phyloP scores from a whole-genome alignment of 2,888 invertebrate species.

The Ophion ventricosus region DNA sequence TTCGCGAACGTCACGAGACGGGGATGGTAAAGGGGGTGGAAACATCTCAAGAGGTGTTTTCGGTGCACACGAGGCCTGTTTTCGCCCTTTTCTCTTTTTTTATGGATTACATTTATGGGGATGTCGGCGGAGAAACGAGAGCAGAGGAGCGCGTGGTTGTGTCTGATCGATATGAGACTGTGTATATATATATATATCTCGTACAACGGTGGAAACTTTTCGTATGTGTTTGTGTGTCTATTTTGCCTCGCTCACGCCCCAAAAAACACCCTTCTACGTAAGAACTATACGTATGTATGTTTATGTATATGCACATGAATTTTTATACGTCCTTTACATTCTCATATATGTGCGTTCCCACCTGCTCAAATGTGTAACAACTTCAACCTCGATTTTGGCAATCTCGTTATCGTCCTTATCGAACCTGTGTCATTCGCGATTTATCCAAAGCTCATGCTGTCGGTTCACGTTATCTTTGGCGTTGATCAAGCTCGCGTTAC shows the following conservation, averaged over 20 bases:
- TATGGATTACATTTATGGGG: constrained; percentile 71
- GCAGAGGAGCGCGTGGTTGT: constrained; percentile 31
- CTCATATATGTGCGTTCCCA: constrained; percentile 16
- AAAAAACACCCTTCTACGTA: constrained; percentile 29
- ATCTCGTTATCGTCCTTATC: not conserved
- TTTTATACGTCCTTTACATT: constrained; percentile 62
- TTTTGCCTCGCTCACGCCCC: constrained; percentile 36
- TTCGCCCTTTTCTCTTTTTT: constrained; percentile 61
- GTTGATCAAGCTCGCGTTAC: not conserved
- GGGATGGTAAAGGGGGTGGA: constrained; percentile 15
- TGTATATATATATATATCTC: not conserved
- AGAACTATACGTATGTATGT: constrained; percentile 17
- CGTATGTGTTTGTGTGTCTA: constrained; percentile 9
- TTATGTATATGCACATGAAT: constrained; percentile 53
- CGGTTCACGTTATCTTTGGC: constrained; percentile 7
- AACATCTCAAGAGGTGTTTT: constrained; percentile 7
- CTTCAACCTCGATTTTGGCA: constrained; percentile 6
- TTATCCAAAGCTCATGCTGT: constrained; percentile 38
- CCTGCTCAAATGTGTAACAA: not conserved
- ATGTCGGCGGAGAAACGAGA: constrained; percentile 30
- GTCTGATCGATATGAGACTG: constrained; percentile 47
- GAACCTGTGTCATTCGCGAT: not conserved
- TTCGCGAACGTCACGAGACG: constrained; percentile 4
- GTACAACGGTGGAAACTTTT: not conserved
- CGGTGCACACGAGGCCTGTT: constrained; percentile 27